Conservation (phyloP, 2,888 invertebrate species). For the Amitus sp. region DNA sequence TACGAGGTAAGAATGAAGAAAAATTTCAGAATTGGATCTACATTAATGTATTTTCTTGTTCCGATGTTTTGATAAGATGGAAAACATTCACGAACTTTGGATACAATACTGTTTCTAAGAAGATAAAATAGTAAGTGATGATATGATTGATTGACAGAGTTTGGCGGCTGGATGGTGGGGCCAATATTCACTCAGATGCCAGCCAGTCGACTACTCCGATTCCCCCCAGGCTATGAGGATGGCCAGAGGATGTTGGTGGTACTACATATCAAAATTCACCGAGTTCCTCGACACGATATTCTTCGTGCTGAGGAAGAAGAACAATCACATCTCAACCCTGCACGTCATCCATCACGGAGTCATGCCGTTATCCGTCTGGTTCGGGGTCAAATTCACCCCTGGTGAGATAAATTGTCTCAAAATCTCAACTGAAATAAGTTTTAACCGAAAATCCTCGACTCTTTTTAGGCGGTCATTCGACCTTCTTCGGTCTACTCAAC, state of each 20-base stretch:
- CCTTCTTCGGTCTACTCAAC: constrained; percentile 93
- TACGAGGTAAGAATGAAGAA: constrained; percentile 72
- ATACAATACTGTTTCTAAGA: no score
- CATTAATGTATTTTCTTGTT: constrained; percentile 21
- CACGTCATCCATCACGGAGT: constrained; percentile 97
- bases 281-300: constrained; percentile 97
- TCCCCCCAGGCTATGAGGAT: constrained; percentile 77
- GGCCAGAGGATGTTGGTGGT: constrained; percentile 91
- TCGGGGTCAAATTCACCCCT: constrained; percentile 95
- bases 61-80: background rate
- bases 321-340: constrained; percentile 89
- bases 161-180: constrained; percentile 76
- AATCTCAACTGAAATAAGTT: no score
- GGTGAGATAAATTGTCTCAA: constrained; percentile 66
- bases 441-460: no score
- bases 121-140: background rate
- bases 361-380: constrained; percentile 98
- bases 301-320: constrained; percentile 94
- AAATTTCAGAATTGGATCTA: constrained; percentile 2
- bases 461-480: constrained; percentile 84
- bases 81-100: no score
- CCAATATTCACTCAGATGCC: constrained; percentile 79
- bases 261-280: constrained; percentile 93
- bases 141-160: constrained; percentile 60
- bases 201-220: constrained; percentile 83